A percentile compares a stretch with the other conserved stretches of the same genome.
These are phyloP conservation scores for Phylloscopus collybita DNA, from an alignment of 2,797 vertebrate species.

Conservation along the genomic window DNA sequence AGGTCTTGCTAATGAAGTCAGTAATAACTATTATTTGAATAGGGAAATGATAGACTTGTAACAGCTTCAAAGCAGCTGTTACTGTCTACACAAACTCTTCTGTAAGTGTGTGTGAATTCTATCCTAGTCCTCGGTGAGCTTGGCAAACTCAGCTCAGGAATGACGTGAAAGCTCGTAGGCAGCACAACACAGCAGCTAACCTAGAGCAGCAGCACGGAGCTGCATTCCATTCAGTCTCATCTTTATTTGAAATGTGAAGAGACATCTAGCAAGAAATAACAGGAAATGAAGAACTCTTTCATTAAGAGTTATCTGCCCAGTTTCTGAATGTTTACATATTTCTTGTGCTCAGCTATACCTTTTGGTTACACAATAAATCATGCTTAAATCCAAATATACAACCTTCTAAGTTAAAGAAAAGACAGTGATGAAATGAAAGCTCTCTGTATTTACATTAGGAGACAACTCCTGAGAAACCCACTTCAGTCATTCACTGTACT, in stretches of 20 bases:
- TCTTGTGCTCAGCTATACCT: neutral
- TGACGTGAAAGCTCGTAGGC: neutral
- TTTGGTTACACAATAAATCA: neutral
- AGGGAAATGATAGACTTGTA: neutral
- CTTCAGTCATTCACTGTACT: neutral
- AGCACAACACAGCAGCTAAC: neutral
- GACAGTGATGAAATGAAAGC: neutral
- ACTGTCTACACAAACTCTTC: neutral
- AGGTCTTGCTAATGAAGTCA: conserved; percentile 14
- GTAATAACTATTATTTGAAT: neutral
- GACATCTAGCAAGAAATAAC: neutral
- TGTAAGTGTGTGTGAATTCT: neutral
- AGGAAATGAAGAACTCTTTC: neutral
- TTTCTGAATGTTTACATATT: neutral
- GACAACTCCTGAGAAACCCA: neutral
- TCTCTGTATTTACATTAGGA: neutral
- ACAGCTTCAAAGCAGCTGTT: conserved; percentile 27
- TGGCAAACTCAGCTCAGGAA: neutral
- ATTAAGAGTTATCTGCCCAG: neutral
- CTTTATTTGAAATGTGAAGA: accelerated
- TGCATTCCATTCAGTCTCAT: neutral
- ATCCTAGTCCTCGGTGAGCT: neutral
- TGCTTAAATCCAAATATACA: neutral
- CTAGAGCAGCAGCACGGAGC: accelerated
- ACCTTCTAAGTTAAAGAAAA: neutral